phyloP scores from a whole-genome alignment of 1,140 invertebrate genomes.

The Antheraea pernyi region DNA sequence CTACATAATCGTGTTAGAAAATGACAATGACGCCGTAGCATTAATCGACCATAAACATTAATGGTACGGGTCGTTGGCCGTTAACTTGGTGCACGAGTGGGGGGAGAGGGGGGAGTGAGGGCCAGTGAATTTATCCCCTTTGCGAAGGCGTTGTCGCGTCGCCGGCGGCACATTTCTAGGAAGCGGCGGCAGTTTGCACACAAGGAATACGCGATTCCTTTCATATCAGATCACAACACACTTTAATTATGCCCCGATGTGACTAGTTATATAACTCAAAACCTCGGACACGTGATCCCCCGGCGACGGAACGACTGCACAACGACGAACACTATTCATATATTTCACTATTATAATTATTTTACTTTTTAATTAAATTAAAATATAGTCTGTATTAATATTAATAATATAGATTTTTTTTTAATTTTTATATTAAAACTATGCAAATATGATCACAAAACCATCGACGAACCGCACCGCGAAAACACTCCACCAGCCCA shows the following conservation, averaged over 20 bases:
- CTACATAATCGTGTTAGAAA: constrained; percentile 77
- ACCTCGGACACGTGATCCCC: too few relatives aligned
- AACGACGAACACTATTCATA: not conserved
- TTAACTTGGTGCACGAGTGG: constrained; percentile 51
- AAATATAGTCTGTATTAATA: constrained; percentile 21
- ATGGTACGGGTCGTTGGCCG: constrained; percentile 59
- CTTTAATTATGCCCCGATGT: not conserved
- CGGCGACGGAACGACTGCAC: not conserved
- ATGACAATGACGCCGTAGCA: constrained; percentile 66
- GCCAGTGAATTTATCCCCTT: constrained; percentile 20
- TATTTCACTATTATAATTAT: not conserved
- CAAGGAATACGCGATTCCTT: not conserved
- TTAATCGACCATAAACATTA: constrained; percentile 70
- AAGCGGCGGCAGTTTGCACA: constrained; percentile 9
- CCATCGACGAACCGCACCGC: constrained; percentile 65
- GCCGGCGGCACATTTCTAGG: constrained; percentile 17
- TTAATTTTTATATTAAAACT: constrained; percentile 53
- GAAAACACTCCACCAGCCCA: constrained; percentile 27
- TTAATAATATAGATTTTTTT: constrained; percentile 56
- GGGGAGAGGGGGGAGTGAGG: constrained; percentile 17
- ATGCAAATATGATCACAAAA: constrained; percentile 71
- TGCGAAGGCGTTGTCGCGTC: constrained; percentile 12
- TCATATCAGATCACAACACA: not conserved
- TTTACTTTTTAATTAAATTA: not conserved
- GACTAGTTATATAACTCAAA: not conserved